These are phyloP conservation scores for Gadus chalcogrammus DNA, from an alignment of 2,113 vertebrate genomes.

Conservation along the genomic window DNA sequence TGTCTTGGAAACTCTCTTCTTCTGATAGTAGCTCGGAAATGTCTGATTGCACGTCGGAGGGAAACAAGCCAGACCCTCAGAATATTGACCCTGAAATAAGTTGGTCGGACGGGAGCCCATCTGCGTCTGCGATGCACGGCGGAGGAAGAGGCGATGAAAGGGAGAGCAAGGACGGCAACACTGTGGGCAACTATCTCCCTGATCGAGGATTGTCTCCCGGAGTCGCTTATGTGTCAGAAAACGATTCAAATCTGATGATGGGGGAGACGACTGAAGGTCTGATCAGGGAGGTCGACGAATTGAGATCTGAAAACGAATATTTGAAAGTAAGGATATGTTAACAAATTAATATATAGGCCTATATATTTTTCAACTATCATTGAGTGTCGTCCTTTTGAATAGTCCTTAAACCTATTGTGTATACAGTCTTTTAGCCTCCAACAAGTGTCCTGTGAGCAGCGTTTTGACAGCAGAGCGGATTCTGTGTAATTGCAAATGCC, in stretches of 20 bases:
- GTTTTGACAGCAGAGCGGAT: slow-evolving; percentile 30
- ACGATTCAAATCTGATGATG: slow-evolving; percentile 77
- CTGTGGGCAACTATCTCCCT: slow-evolving; percentile 22
- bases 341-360: not conserved
- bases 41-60: slow-evolving; percentile 84
- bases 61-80: slow-evolving; percentile 74
- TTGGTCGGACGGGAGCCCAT: slow-evolving; percentile 55
- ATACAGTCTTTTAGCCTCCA: not conserved
- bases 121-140: slow-evolving; percentile 39
- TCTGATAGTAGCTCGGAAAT: slow-evolving; percentile 90
- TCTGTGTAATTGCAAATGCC: slow-evolving; percentile 28
- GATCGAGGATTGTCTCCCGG: slow-evolving; percentile 66
- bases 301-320: slow-evolving; percentile 97
- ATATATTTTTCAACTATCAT: not conserved
- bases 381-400: not conserved
- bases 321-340: slow-evolving; percentile 80
- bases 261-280: slow-evolving; percentile 78
- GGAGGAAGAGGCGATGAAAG: slow-evolving; percentile 40
- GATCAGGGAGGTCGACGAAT: slow-evolving; percentile 87
- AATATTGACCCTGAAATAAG: slow-evolving; percentile 66
- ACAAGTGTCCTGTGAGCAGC: not conserved
- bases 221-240: slow-evolving; percentile 36
- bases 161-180: slow-evolving; percentile 18
- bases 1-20: slow-evolving; percentile 71
- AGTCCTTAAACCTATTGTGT: too few species aligned